Percentiles rank a stretch among this genome's conserved stretches.
Evolutionary conservation across 37 sponge, comb jelly and placozoan genomes (phyloP).

Genomic region (Spongilla lacustris): DNA sequence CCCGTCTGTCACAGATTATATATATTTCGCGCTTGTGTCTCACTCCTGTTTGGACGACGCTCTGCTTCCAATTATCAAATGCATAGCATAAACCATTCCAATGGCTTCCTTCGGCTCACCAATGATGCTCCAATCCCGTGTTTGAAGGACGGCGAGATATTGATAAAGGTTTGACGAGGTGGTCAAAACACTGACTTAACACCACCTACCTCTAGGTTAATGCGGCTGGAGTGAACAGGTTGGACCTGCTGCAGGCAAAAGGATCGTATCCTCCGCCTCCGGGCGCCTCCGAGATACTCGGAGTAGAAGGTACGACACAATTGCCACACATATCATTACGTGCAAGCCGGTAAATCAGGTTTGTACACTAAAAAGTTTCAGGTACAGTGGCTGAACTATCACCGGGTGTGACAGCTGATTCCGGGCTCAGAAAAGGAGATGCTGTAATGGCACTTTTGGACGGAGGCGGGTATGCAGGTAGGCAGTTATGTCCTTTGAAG

Average conservation of each 20-base stretch:
- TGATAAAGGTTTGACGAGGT: conserved; percentile 68
- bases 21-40: no score
- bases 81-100: conserved; percentile 47
- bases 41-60: no score
- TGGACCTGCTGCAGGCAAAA: conserved; percentile 80
- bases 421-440: conserved; percentile 73
- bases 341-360: no score
- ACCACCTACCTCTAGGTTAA: conserved; percentile 40
- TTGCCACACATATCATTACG: no score
- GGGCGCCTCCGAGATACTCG: conserved; percentile 87
- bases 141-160: conserved; percentile 53
- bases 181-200: neutral
- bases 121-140: conserved; percentile 45
- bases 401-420: conserved; percentile 31
- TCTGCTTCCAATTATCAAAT: conserved; percentile 23
- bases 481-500: neutral
- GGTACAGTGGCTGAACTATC: conserved; percentile 61
- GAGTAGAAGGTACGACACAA: conserved; percentile 93
- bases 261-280: conserved; percentile 82
- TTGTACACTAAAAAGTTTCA: conserved; percentile 62
- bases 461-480: conserved; percentile 94
- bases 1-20: no score
- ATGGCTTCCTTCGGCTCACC: conserved; percentile 41
- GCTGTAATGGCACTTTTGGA: conserved; percentile 87
- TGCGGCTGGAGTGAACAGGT: conserved; percentile 84